These are phyloP conservation scores for Cephus nigrinus DNA, from an alignment of 2,888 invertebrate genomes.

Conservation along the genomic window DNA sequence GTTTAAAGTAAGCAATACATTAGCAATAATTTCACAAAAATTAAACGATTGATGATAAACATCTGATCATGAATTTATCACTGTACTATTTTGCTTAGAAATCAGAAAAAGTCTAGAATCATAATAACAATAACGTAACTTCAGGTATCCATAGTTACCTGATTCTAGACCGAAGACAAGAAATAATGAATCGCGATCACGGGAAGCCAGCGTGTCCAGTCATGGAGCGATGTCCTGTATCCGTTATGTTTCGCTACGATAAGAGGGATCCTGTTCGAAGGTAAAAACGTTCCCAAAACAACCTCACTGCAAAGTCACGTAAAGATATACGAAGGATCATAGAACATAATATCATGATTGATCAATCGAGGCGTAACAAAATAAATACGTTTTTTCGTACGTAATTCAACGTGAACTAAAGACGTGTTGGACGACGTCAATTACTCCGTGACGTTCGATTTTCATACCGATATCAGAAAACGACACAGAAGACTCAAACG, in stretches of 20 bases:
- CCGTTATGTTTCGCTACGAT: background rate
- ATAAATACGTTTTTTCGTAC: background rate
- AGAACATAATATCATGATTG: background rate
- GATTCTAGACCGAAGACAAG: background rate
- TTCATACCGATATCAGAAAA: background rate
- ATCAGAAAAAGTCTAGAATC: background rate
- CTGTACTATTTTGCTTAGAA: background rate
- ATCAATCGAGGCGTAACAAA: background rate
- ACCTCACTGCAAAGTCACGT: background rate
- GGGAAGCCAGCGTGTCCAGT: background rate
- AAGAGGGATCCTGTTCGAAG: background rate
- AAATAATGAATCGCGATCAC: background rate
- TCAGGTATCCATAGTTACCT: background rate
- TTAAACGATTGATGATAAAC: background rate
- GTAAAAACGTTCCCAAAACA: background rate
- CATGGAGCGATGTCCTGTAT: background rate
- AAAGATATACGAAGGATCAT: background rate
- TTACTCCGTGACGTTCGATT: background rate
- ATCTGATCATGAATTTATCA: background rate
- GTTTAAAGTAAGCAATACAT: background rate
- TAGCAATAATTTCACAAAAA: too few species aligned
- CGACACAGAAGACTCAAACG: background rate
- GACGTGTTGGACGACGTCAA: background rate
- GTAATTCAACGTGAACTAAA: background rate
- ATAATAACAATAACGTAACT: background rate